Evolutionary conservation across 2,797 vertebrate genomes (phyloP).

Genomic region (Balearica regulorum): DNA sequence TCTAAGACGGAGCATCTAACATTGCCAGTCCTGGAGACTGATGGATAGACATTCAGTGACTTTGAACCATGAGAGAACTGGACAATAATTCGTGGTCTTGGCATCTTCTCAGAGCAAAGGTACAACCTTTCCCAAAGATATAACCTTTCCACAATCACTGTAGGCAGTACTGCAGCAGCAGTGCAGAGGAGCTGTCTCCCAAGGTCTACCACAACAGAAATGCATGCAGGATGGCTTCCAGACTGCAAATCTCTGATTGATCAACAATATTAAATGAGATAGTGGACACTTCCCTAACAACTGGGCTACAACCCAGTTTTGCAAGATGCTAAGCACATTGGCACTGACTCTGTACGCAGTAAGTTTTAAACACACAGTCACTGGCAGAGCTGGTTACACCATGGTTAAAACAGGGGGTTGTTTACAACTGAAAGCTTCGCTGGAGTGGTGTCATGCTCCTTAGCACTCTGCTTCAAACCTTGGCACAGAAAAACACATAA

Average conservation of each 20-base stretch:
- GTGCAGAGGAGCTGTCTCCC: neutral
- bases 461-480: neutral
- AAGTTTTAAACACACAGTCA: neutral
- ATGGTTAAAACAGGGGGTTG: neutral
- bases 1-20: neutral
- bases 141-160: neutral
- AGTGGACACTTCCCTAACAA: neutral
- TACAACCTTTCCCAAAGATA: neutral
- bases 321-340: neutral
- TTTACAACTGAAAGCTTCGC: neutral
- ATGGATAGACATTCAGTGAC: neutral
- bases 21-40: fast-evolving
- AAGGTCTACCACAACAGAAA: neutral
- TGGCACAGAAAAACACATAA: neutral
- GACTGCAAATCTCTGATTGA: neutral
- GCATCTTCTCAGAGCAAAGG: neutral
- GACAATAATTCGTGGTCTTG: neutral
- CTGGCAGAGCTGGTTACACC: neutral
- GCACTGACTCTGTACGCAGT: neutral
- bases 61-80: neutral
- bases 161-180: neutral
- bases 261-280: neutral
- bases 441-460: neutral
- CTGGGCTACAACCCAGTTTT: neutral
- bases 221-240: neutral